Evolutionary conservation across 1,140 invertebrate genomes (phyloP).

Genomic region (Lithobius niger): DNA sequence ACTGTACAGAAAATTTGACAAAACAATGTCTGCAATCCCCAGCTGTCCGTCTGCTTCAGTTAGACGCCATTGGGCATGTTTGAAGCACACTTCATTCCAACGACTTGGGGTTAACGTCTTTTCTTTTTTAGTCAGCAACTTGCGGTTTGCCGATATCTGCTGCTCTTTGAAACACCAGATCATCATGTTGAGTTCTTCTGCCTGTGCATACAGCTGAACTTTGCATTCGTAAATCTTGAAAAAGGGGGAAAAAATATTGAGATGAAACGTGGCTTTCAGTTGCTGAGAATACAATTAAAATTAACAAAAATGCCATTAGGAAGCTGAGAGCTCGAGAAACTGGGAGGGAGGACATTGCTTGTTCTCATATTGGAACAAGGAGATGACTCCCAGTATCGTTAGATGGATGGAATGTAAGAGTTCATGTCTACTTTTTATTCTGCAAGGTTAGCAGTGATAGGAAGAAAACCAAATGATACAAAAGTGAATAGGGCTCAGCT

Average conservation of each 20-base stretch:
- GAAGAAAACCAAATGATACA: no score
- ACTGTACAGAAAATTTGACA: constrained; percentile 94
- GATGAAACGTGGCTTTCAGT: no score
- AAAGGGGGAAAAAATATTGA: constrained; percentile 13
- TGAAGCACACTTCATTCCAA: constrained; percentile 95
- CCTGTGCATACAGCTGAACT: constrained; percentile 64
- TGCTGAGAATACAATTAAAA: no score
- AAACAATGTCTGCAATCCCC: constrained; percentile 85
- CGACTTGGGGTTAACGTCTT: constrained; percentile 50
- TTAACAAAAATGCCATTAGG: no score
- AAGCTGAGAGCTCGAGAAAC: no score
- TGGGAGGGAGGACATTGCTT: no score
- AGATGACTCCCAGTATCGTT: no score
- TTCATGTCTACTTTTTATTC: no score
- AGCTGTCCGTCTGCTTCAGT: constrained; percentile 95
- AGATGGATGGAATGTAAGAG: no score
- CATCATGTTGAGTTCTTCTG: constrained; percentile 88
- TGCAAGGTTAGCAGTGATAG: no score
- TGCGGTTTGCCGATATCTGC: constrained; percentile 48
- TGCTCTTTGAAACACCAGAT: constrained; percentile 75
- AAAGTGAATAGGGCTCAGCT: no score
- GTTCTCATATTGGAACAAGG: no score
- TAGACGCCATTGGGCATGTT: constrained; percentile 94
- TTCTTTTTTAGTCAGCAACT: constrained; percentile 34
- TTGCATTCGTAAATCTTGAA: constrained; percentile 73